Base-by-base conservation (phyloP, 1,140 invertebrate species). In the Bombus impatiens region DNA sequence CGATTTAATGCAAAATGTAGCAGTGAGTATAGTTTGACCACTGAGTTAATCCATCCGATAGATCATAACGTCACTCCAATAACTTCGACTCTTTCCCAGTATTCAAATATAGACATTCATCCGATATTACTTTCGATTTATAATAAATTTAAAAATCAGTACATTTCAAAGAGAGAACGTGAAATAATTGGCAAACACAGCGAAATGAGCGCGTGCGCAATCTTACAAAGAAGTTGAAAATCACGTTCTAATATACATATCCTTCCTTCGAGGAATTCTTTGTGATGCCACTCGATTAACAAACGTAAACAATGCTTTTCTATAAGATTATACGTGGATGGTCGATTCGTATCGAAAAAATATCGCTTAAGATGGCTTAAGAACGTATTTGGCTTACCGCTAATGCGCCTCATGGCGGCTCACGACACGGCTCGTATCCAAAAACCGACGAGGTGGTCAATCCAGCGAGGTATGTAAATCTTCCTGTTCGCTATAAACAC, bases 381-480 rank as follows among this genome's bases (percentile, higher is more conserved):
- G 65, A 62, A 80, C 47, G 57, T 40, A 42, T 79, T 84, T 35
- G 57, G 68, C 93, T 94, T 93, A 94, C 93, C 93, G 89, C 93
- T 94, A 86, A 94, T 94, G 89, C 93, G 93, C 90, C 93, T 94
- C 93, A 94, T 94, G 93, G 91, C 88, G 87, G 86, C 88, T 91
- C 82, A 90, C 87, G 87, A 81, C 84, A 84, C 84, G 75, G 71
- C 76, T 87, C 81, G 87, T 92, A 92, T 91, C 86, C 91, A 79
- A 85, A 88, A 84, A 87, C 83, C 85, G 82, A 87, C 72, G 75
- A 40, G 76, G 77, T 78, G 85, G 42, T 70, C 76, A 35, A 65
- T 82, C 77, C 85, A 74, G 81, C 82, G 81, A 78, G 77, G 71
- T 71, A 85, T 78, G 67, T 87, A 75, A 88, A 80, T 88, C 85